Base-by-base conservation (phyloP, 2,888 invertebrate genomes). In the Rhyacophila evoluta region DNA sequence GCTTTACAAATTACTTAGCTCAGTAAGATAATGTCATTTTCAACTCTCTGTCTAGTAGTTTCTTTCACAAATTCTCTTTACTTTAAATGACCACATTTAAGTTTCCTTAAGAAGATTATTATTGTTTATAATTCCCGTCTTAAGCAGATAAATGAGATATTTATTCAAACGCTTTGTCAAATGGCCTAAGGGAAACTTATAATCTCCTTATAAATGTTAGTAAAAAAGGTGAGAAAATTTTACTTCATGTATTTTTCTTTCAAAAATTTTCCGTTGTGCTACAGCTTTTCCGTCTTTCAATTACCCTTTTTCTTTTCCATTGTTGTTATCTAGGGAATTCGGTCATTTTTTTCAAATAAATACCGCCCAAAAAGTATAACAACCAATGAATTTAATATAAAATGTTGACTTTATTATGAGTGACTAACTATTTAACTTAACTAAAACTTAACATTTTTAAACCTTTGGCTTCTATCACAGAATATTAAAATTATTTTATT, bases 131-230 rank as follows among this genome's bases (percentile, higher is more conserved):
- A 55, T 55, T 55, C 55, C 19, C 19, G 25, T 55, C 55, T 1
- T 55, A 10, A 25, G 25, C 25, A 6, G 25, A 55, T 19, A 55
- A 55, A 55, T 19, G 55, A 55, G 55, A 55, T 55, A 55, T 55
- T 55, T 55, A 55, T 55, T 55, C 55, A 55, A 55, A 55, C 19
- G 55, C 55, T 55, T 55, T 55, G 55, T 55, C 55, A 55, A 55
- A 55, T 55, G 19, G 55, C 55, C 55, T 19, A 19, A 55, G 55
- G 55, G 25, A 55, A 19, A 25, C 55, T 55, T 19, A 55, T 25
- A 55, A 55, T 55, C 55, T 55, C 55, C 12, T 55, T 55, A 41
- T 41, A 41, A 41, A 41, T 41, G 41, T n/a, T 41, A 12, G 10
- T 19, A 19, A 55, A 55, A 41, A 55, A 25, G 55, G 55, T 25